Base-by-base conservation (phyloP, 2,113 vertebrate genomes). In the Catharus fuscescens region DNA sequence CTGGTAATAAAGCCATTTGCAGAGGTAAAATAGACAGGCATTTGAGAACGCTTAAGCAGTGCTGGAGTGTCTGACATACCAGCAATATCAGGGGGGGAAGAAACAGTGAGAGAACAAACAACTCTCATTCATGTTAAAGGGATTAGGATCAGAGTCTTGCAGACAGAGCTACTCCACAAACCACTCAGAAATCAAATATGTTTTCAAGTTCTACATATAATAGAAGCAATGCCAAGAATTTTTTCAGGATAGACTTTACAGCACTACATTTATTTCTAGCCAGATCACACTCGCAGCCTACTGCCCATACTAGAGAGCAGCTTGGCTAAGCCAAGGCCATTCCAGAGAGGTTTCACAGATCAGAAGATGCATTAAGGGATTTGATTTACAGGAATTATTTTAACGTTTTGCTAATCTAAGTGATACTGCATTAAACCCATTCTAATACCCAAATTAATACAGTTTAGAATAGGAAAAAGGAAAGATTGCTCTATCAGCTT, bases 271-370 rank as follows among this genome's bases (percentile, higher is more conserved):
- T 82, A 88, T 59, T 88, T 72, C 88, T 24, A 88, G 67, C 25
- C 57, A 87, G 73, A 89, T 85, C 87, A 72, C 36, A 85, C 66
- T 89, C 61, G 17, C 38, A 80, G 74, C 26, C 62, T 82, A 57
- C 13, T 72, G 66, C 32, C 81, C 73, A 5, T 56, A 77, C 78
- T 62, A 53, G 53, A 92, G 26, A 80, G 47, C 32, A 93, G 70
- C 34, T 25, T 85, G 59, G 66, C 87, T 87, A 66, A 97, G 67
- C 47, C 74, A 66, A 73, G 54, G 18, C 87, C 74, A 66, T 86
- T 97, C 81, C 95, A 95, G 62, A 90, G 71, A 86, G 71, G 84
- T 57, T 95, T 87, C 54, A 77, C 32, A 70, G 87, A 95, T 80
- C 84, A 95, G 70, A 92, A 65, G 56, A 85, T 70, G 79, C 71